phyloP scores from a whole-genome alignment of 2,113 vertebrate genomes.

The Noctilio leporinus region DNA sequence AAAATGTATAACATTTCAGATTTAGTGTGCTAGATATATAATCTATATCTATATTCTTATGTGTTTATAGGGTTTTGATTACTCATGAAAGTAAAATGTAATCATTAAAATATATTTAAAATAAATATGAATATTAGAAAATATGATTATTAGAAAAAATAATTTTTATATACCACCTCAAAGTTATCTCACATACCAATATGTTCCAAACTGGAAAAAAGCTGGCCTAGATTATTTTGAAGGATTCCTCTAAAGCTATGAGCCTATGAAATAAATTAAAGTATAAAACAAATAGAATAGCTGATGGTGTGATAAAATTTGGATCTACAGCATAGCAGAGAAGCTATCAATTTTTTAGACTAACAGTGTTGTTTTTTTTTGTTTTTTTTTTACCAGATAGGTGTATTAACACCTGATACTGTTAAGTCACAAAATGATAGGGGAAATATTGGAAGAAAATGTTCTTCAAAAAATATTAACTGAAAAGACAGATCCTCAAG shows the following conservation, averaged over 20 bases:
- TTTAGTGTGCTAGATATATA: not conserved
- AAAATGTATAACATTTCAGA: not conserved
- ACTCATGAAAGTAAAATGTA: not conserved
- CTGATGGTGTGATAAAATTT: not conserved
- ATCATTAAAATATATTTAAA: not conserved
- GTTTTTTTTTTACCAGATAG: not conserved
- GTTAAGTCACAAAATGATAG: not conserved
- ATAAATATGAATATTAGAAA: not conserved
- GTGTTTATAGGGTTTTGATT: not conserved
- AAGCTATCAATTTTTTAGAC: not conserved
- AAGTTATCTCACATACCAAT: not conserved
- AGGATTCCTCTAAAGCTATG: not conserved
- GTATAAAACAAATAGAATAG: not conserved
- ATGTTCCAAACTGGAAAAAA: not conserved
- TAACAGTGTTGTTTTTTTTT: not conserved
- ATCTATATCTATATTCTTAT: not conserved
- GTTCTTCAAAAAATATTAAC: constrained; percentile 22
- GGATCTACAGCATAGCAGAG: not conserved
- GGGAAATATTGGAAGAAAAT: not conserved
- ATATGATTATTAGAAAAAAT: not conserved
- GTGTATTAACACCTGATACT: not conserved
- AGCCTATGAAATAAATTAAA: constrained; percentile 24
- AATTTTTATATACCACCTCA: not conserved
- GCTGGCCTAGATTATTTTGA: not conserved
- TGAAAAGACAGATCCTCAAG: constrained; percentile 4